These are phyloP conservation scores for Mycetomoellerius zeteki DNA, from an alignment of 1,140 invertebrate genomes.

Conservation along the genomic window DNA sequence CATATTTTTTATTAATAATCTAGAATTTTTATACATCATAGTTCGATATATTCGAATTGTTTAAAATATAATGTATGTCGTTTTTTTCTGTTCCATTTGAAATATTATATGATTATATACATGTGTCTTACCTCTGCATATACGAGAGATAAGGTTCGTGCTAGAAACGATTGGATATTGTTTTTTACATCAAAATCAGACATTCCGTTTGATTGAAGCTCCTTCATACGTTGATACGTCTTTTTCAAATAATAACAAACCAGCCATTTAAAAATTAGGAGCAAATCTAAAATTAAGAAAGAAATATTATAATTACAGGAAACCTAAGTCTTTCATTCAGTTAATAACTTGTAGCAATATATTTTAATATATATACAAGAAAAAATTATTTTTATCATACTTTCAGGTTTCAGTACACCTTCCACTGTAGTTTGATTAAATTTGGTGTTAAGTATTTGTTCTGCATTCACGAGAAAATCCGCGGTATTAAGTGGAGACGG, in stretches of 20 bases:
- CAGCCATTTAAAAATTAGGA: conserved; percentile 94
- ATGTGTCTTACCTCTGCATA: conserved; percentile 90
- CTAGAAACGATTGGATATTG: conserved; percentile 94
- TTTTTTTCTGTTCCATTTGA: background rate
- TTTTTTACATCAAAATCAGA: conserved; percentile 92
- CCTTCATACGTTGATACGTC: conserved; percentile 89
- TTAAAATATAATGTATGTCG: background rate
- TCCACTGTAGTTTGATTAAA: conserved; percentile 85
- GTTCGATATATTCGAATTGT: background rate
- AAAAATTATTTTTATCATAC: conserved; percentile 85
- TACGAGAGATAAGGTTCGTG: conserved; percentile 91
- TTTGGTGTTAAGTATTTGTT: conserved; percentile 86
- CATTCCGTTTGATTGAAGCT: conserved; percentile 87
- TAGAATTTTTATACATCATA: background rate
- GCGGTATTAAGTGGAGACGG: conserved; percentile 89
- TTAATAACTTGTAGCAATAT: background rate
- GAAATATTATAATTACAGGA: conserved; percentile 6
- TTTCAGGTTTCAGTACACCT: conserved; percentile 86
- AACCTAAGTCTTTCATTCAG: background rate
- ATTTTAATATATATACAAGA: conserved; percentile 30
- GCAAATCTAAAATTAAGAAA: conserved; percentile 89
- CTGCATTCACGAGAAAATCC: conserved; percentile 88
- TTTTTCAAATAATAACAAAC: conserved; percentile 92
- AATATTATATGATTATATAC: background rate
- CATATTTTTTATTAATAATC: background rate